phyloP scores from a whole-genome alignment of 2,113 vertebrate species.

The Lophius piscatorius region DNA sequence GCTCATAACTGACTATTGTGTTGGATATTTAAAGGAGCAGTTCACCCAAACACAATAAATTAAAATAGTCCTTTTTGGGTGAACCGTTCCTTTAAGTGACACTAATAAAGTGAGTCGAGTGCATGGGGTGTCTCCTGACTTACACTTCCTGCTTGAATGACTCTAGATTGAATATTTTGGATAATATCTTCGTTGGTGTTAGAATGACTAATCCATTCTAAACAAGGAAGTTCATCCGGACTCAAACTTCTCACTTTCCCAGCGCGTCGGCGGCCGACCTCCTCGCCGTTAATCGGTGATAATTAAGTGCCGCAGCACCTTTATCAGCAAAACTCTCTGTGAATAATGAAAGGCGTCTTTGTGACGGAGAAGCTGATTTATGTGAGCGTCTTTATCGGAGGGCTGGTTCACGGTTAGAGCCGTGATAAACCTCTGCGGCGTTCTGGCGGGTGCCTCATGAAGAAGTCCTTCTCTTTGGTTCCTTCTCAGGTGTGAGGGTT shows the following conservation, averaged over 20 bases:
- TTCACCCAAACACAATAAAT: too few relatives aligned
- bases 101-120: too few relatives aligned
- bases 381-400: constrained; percentile 31
- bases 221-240: constrained; percentile 27
- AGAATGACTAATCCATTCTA: constrained; percentile 31
- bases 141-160: not conserved
- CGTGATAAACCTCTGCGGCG: too few relatives aligned
- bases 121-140: too few relatives aligned
- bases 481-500: constrained; percentile 5
- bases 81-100: not conserved
- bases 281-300: not conserved
- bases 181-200: constrained; percentile 15
- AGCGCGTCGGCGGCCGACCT: constrained; percentile 7
- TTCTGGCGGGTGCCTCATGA: constrained; percentile 18
- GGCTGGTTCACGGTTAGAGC: constrained; percentile 9
- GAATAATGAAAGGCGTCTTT: constrained; percentile 43
- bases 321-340: constrained; percentile 23
- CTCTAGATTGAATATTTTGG: constrained; percentile 14
- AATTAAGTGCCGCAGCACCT: constrained; percentile 7
- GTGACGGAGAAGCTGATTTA: constrained; percentile 56
- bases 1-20: constrained; percentile 9
- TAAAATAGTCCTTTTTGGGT: too few relatives aligned
- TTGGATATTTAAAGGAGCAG: constrained; percentile 14
- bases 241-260: not conserved
- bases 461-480: constrained; percentile 10